These are phyloP conservation scores for Micrastur ruficollis DNA, from an alignment of 2,797 vertebrate genomes.

Conservation along the genomic window DNA sequence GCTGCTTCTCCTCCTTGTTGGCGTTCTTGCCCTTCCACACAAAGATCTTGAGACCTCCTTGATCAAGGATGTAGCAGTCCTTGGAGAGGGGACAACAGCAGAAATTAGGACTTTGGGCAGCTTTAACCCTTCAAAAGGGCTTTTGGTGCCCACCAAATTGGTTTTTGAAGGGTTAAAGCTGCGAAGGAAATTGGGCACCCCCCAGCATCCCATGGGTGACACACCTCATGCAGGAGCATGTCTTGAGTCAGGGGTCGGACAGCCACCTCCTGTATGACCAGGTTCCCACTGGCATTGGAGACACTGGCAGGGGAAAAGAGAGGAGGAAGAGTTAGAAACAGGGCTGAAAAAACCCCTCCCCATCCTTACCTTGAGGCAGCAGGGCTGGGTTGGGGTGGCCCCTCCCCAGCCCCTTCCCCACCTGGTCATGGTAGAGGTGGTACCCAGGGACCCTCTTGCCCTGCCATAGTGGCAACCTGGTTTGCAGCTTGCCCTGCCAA, in stretches of 20 bases:
- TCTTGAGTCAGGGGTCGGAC: slow-evolving; percentile 83
- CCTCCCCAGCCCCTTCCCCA: neutral
- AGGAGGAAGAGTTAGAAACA: neutral
- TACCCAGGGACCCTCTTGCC: neutral
- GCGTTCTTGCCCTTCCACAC: slow-evolving; percentile 81
- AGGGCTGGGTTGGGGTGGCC: neutral
- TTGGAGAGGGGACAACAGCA: neutral
- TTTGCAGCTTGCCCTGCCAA: neutral
- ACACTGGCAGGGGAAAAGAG: slow-evolving; percentile 61
- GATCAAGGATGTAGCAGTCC: slow-evolving; percentile 89
- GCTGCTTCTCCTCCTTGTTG: slow-evolving; percentile 70
- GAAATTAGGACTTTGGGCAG: neutral
- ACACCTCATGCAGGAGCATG: slow-evolving; percentile 81
- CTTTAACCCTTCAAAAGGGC: neutral
- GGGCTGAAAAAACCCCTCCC: neutral
- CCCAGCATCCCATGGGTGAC: neutral
- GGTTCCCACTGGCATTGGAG: slow-evolving; percentile 78
- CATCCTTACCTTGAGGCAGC: too few relatives aligned
- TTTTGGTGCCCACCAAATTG: neutral
- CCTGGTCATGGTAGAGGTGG: neutral
- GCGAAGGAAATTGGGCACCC: neutral
- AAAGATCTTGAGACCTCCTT: slow-evolving; percentile 82
- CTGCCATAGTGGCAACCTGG: neutral
- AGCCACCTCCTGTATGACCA: slow-evolving; percentile 84
- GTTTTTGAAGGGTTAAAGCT: neutral